A percentile compares a stretch with the other conserved stretches of the same genome.
These are phyloP conservation scores for Diabrotica balteata DNA, from an alignment of 2,888 invertebrate species.

Conservation along the genomic window DNA sequence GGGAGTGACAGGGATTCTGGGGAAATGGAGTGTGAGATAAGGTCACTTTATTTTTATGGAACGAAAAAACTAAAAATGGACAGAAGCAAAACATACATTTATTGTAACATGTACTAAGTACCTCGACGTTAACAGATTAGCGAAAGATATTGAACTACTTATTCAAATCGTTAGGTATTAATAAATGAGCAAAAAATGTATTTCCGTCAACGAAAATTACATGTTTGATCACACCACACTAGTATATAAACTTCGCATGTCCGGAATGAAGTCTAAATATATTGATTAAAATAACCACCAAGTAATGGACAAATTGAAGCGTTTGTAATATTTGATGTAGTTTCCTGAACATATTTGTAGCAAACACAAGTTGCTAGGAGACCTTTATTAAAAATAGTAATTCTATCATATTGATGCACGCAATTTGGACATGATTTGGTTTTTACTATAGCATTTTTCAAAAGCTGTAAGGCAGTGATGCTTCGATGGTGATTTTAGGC, in stretches of 20 bases:
- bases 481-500: neutral
- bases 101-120: too few relatives aligned
- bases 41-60: too few relatives aligned
- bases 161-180: too few relatives aligned
- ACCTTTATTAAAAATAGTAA: conserved; percentile 26
- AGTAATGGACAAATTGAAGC: conserved; percentile 40
- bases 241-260: conserved; percentile 36
- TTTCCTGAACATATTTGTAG: conserved; percentile 37
- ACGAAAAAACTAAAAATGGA: too few relatives aligned
- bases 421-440: conserved; percentile 8
- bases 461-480: too few relatives aligned
- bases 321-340: conserved; percentile 41
- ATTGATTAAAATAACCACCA: conserved; percentile 40
- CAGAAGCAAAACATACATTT: too few relatives aligned
- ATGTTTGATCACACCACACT: conserved; percentile 10
- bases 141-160: too few relatives aligned
- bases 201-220: conserved; percentile 13
- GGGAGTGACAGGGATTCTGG: too few relatives aligned
- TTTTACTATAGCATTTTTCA: neutral
- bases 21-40: too few relatives aligned
- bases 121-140: too few relatives aligned
- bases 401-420: conserved; percentile 29
- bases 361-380: conserved; percentile 41
- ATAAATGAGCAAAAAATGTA: neutral
- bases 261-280: conserved; percentile 31